Conservation (phyloP, 2,888 invertebrate genomes). For the Tenthredo livida region DNA sequence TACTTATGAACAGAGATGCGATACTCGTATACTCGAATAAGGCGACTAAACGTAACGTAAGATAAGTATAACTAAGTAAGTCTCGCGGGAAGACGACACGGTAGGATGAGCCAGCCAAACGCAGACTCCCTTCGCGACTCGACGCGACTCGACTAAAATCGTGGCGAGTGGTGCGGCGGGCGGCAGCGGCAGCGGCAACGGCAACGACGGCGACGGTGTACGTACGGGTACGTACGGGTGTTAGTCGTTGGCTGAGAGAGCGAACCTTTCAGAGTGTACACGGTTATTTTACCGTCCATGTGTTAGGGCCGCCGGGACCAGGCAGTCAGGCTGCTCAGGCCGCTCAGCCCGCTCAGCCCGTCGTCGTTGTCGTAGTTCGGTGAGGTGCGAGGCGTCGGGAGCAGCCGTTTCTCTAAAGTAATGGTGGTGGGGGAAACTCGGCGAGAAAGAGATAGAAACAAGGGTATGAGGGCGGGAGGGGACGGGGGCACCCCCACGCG, state of each 20-base stretch:
- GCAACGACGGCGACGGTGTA: constrained; percentile 4
- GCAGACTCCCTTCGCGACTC: constrained; percentile 61
- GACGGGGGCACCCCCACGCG: constrained; percentile 55
- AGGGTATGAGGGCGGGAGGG: neutral
- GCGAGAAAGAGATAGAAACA: constrained; percentile 34
- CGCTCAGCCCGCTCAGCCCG: constrained; percentile 7
- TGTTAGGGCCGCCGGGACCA: constrained; percentile 57
- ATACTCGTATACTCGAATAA: no score
- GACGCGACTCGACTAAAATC: constrained; percentile 62
- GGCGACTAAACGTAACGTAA: neutral
- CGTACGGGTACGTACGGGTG: constrained; percentile 59
- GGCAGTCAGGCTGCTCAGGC: constrained; percentile 54
- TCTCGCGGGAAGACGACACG: constrained; percentile 52
- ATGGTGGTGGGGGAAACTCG: neutral
- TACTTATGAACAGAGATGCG: no score
- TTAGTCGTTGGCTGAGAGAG: constrained; percentile 54
- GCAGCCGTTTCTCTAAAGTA: neutral
- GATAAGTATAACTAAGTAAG: neutral
- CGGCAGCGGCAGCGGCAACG: constrained; percentile 18
- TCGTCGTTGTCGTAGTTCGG: constrained; percentile 36
- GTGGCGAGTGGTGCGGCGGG: constrained; percentile 42
- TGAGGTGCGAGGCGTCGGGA: constrained; percentile 40
- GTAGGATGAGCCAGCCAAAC: constrained; percentile 55
- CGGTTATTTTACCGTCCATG: constrained; percentile 29
- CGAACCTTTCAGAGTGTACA: constrained; percentile 17